Evolutionary conservation across 2,888 invertebrate species (phyloP).

Genomic region (Cyrtodaria siliqua): DNA sequence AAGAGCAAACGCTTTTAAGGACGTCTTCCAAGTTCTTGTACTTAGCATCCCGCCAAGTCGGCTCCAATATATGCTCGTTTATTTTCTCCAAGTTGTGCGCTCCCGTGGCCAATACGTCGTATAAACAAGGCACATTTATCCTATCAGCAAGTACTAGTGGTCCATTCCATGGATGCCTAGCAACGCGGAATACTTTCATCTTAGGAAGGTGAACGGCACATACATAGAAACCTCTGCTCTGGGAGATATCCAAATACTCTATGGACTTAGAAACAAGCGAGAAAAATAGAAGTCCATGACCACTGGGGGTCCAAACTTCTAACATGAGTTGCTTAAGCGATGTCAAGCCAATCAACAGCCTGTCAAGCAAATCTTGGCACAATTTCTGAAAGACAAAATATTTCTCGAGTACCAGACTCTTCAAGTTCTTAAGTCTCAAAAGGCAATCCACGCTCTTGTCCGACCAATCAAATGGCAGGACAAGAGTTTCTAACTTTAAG

Average conservation of each 20-base stretch:
- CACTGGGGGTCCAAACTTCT: slow-evolving; percentile 84
- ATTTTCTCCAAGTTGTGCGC: slow-evolving; percentile 79
- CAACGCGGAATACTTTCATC: slow-evolving; percentile 77
- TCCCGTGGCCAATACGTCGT: slow-evolving; percentile 78
- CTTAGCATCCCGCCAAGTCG: slow-evolving; percentile 71
- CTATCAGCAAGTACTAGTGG: slow-evolving; percentile 75
- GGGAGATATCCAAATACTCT: slow-evolving; percentile 83
- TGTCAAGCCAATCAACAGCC: slow-evolving; percentile 71
- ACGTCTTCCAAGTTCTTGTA: slow-evolving; percentile 78
- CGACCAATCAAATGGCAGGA: slow-evolving; percentile 85
- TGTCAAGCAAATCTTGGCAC: slow-evolving; percentile 76
- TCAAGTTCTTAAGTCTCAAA: slow-evolving; percentile 75
- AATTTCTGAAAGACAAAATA: slow-evolving; percentile 81
- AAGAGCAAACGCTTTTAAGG: slow-evolving; percentile 80
- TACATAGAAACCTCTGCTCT: slow-evolving; percentile 83
- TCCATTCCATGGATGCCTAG: slow-evolving; percentile 82
- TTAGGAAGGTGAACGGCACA: slow-evolving; percentile 76
- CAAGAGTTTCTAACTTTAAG: slow-evolving; percentile 78
- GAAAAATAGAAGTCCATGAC: slow-evolving; percentile 78
- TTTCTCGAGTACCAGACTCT: slow-evolving; percentile 81
- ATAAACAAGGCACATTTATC: slow-evolving; percentile 80
- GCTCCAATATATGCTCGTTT: slow-evolving; percentile 80
- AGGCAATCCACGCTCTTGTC: slow-evolving; percentile 79
- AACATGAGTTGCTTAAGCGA: slow-evolving; percentile 77
- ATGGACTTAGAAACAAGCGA: slow-evolving; percentile 75